Evolutionary conservation across 1,140 invertebrate species (phyloP).

Genomic region (Drosophila triauraria): DNA sequence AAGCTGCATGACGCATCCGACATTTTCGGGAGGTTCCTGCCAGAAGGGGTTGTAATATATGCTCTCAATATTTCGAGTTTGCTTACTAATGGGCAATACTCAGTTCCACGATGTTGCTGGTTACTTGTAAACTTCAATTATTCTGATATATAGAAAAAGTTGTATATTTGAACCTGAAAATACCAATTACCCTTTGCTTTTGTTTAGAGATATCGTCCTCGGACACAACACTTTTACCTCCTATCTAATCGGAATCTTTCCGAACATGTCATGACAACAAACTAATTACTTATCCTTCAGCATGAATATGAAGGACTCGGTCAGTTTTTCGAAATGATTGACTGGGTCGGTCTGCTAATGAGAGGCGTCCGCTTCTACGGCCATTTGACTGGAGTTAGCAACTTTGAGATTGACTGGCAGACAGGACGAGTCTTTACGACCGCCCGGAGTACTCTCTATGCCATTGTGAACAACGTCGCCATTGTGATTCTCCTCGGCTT

Average conservation of each 20-base stretch:
- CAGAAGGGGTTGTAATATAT: not conserved
- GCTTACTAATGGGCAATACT: too few species aligned
- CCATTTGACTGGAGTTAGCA: slow-evolving; percentile 10
- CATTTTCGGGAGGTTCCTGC: not conserved
- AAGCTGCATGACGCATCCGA: slow-evolving; percentile 31
- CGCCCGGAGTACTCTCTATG: not conserved
- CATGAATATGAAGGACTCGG: not conserved
- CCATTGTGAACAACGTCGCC: not conserved
- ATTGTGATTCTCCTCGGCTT: not conserved
- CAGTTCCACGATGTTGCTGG: too few species aligned
- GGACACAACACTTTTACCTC: not conserved
- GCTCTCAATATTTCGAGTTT: not conserved
- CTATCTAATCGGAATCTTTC: slow-evolving; percentile 1
- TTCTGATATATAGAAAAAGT: not conserved
- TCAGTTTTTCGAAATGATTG: slow-evolving; percentile 18
- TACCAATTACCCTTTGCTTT: not conserved
- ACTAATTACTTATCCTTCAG: not conserved
- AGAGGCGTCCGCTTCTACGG: not conserved
- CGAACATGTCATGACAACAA: not conserved
- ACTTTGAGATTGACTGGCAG: slow-evolving; percentile 37
- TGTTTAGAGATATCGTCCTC: not conserved
- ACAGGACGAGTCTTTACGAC: slow-evolving; percentile 9
- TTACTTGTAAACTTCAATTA: not conserved
- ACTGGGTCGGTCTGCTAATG: slow-evolving; percentile 6
- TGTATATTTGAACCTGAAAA: not conserved